phyloP scores from a whole-genome alignment of 2,797 vertebrate species.

The Bradypus variegatus region DNA sequence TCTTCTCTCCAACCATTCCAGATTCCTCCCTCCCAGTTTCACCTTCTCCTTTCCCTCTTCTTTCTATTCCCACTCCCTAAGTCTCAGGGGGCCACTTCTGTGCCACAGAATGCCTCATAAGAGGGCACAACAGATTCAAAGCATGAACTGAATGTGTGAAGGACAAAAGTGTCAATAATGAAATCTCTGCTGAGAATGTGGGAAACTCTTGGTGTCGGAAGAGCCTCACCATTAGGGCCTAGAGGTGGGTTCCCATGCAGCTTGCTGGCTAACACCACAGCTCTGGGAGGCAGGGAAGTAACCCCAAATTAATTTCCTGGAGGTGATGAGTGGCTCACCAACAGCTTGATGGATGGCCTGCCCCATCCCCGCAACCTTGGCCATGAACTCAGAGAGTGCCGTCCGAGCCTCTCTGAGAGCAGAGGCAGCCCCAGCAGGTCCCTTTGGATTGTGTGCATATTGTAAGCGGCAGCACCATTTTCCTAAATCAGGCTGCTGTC shows the following conservation, averaged over 20 bases:
- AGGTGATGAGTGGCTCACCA: neutral
- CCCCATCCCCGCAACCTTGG: neutral
- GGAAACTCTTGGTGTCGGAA: neutral
- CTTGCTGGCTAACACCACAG: neutral
- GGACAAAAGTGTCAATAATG: neutral
- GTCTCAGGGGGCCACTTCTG: too few species aligned
- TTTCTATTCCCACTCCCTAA: neutral
- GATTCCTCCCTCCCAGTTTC: neutral
- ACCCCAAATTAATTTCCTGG: neutral
- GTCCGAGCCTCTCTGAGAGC: neutral
- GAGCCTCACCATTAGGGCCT: neutral
- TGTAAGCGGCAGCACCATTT: neutral
- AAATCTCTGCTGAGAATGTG: neutral
- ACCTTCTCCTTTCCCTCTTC: neutral
- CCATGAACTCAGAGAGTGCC: neutral
- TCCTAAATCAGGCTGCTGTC: slow-evolving; percentile 39
- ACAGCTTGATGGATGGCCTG: neutral
- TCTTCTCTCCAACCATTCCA: neutral
- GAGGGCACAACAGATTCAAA: neutral
- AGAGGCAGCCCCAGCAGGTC: neutral
- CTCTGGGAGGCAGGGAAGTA: neutral
- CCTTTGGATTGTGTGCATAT: neutral
- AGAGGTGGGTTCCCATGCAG: too few species aligned
- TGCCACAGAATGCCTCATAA: neutral
- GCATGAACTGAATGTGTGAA: neutral